These are phyloP conservation scores for Lydus trimaculatus DNA, from an alignment of 2,888 invertebrate species.

Conservation along the genomic window DNA sequence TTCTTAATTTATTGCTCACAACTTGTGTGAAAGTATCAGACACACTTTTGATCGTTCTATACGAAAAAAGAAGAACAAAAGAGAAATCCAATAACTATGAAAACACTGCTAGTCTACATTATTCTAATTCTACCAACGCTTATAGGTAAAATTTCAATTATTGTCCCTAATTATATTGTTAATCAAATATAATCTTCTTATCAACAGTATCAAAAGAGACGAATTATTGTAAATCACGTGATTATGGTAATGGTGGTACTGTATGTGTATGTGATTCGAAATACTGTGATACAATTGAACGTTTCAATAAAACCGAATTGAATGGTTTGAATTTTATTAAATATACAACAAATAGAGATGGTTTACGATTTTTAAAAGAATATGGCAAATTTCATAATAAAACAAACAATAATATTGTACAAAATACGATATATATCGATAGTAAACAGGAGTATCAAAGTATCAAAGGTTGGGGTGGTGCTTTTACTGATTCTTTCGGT, in stretches of 20 bases:
- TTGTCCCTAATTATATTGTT: background rate
- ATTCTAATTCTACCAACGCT: background rate
- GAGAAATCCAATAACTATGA: background rate
- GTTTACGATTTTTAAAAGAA: constrained; percentile 60
- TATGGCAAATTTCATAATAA: constrained; percentile 38
- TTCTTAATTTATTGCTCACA: too few relatives aligned
- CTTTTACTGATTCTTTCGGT: constrained; percentile 60
- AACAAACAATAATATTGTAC: background rate
- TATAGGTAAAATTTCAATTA: background rate
- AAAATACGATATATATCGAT: constrained; percentile 14
- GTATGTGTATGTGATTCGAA: constrained; percentile 78
- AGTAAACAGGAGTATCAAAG: constrained; percentile 45
- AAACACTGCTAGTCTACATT: background rate
- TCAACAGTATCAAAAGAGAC: background rate
- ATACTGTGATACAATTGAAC: constrained; percentile 73
- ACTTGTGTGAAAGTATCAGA: background rate
- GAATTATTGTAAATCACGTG: background rate
- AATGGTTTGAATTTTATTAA: constrained; percentile 56
- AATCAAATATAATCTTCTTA: background rate
- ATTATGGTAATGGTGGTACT: constrained; percentile 37
- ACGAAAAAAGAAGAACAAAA: background rate
- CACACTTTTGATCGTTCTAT: background rate
- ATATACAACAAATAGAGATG: constrained; percentile 68
- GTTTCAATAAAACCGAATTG: constrained; percentile 51
- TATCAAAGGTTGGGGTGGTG: constrained; percentile 27